phyloP scores from a whole-genome alignment of 2,888 invertebrate genomes.

The Melanargia galathea region DNA sequence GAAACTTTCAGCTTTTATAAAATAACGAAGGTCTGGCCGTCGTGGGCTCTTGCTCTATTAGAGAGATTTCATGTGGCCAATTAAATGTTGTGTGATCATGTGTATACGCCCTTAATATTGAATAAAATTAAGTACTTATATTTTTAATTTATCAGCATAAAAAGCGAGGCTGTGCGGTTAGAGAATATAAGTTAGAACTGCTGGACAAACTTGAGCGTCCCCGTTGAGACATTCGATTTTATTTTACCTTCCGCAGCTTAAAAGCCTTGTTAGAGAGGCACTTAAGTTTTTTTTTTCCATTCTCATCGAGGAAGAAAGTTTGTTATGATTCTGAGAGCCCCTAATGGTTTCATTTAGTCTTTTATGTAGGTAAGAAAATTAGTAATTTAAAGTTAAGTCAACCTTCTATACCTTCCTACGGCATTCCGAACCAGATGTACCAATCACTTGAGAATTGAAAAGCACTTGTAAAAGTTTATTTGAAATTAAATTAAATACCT shows the following conservation, averaged over 20 bases:
- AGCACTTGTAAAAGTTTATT: too few relatives aligned
- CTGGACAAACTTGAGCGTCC: slow-evolving; percentile 29
- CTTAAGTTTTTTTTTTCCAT: slow-evolving; percentile 11
- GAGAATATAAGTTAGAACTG: slow-evolving; percentile 10
- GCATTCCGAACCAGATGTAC: too few relatives aligned
- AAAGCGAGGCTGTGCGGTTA: neutral
- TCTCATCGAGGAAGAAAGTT: slow-evolving; percentile 10
- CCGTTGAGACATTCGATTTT: slow-evolving; percentile 34
- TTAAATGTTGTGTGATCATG: too few relatives aligned
- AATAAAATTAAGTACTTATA: too few relatives aligned
- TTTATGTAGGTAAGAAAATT: neutral
- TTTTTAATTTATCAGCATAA: too few relatives aligned
- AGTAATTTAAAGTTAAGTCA: neutral
- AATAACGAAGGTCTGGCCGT: too few relatives aligned
- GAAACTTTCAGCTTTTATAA: too few relatives aligned
- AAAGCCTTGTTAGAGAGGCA: slow-evolving; percentile 32
- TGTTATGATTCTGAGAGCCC: neutral
- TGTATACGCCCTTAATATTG: too few relatives aligned
- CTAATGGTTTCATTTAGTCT: neutral
- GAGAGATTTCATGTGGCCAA: too few relatives aligned
- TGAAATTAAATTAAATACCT: too few relatives aligned
- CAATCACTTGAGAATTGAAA: too few relatives aligned
- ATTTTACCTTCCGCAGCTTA: slow-evolving; percentile 37
- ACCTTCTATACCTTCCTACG: neutral
- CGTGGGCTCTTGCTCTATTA: too few relatives aligned